phyloP scores from a whole-genome alignment of 2,113 vertebrate species.

The Cinclus mexicanus region DNA sequence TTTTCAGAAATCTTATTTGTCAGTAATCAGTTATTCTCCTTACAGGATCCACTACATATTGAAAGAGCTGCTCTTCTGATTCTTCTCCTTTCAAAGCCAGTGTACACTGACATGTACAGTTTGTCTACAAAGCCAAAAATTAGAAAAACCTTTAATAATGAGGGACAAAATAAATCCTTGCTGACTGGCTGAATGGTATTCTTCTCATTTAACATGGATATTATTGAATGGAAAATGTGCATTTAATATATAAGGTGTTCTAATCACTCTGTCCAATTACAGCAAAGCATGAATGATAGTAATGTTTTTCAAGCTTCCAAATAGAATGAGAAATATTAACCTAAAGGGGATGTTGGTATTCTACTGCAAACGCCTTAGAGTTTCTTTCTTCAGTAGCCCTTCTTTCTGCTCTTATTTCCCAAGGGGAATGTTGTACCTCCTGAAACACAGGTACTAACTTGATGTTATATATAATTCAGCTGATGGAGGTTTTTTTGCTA shows the following conservation, averaged over 20 bases:
- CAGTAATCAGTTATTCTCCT: neutral
- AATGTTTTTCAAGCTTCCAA: neutral
- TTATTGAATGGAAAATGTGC: slow-evolving; percentile 17
- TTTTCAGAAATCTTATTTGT: neutral
- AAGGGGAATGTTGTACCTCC: neutral
- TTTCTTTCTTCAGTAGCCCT: neutral
- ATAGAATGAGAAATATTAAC: neutral
- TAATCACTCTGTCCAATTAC: slow-evolving; percentile 40
- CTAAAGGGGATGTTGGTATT: neutral
- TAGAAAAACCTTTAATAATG: slow-evolving; percentile 4
- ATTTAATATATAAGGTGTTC: slow-evolving; percentile 49
- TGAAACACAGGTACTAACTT: neutral
- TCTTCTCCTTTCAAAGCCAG: neutral
- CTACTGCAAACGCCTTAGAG: neutral
- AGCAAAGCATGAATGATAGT: slow-evolving; percentile 1
- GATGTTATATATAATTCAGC: neutral
- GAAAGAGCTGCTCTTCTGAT: neutral
- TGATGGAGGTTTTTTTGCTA: neutral
- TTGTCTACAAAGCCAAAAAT: neutral
- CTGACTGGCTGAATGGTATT: neutral
- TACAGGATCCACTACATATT: neutral
- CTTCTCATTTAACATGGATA: neutral
- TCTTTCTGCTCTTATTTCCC: neutral
- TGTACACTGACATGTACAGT: neutral
- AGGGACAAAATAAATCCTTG: neutral